A percentile compares a stretch with the other conserved stretches of the same genome.
Evolutionary conservation across 1,140 invertebrate genomes (phyloP).

Genomic region (Drosophila tropicalis): DNA sequence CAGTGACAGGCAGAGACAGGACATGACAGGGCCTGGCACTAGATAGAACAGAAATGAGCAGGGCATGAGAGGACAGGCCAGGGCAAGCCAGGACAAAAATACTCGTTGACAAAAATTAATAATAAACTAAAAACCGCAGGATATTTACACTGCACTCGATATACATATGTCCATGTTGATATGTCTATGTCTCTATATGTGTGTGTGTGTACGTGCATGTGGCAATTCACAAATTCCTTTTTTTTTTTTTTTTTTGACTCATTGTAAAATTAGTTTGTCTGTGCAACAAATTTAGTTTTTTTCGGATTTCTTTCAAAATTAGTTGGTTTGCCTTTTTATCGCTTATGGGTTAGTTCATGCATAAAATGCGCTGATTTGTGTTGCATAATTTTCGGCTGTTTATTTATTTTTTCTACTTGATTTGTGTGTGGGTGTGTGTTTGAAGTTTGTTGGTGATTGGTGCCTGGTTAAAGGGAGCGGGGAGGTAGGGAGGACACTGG

Average conservation of each 20-base stretch:
- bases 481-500: background rate
- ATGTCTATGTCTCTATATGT: background rate
- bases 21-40: background rate
- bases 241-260: slow-evolving; percentile 30
- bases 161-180: slow-evolving; percentile 14
- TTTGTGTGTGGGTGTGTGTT: background rate
- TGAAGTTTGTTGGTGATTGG: too few species aligned
- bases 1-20: slow-evolving; percentile 61
- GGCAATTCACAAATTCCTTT: slow-evolving; percentile 15
- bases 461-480: background rate
- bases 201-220: slow-evolving; percentile 19
- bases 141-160: slow-evolving; percentile 76
- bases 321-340: slow-evolving; percentile 59
- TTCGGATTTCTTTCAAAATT: slow-evolving; percentile 40
- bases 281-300: slow-evolving; percentile 17
- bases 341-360: slow-evolving; percentile 53
- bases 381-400: slow-evolving; percentile 66
- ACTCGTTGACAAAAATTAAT: slow-evolving; percentile 74
- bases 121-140: slow-evolving; percentile 79
- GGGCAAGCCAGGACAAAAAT: slow-evolving; percentile 36
- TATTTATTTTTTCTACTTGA: slow-evolving; percentile 34
- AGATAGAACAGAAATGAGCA: background rate
- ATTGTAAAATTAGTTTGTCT: slow-evolving; percentile 67
- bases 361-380: slow-evolving; percentile 60
- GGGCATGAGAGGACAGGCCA: slow-evolving; percentile 22